phyloP scores from a whole-genome alignment of 2,888 invertebrate genomes.

The Parnassius apollo region DNA sequence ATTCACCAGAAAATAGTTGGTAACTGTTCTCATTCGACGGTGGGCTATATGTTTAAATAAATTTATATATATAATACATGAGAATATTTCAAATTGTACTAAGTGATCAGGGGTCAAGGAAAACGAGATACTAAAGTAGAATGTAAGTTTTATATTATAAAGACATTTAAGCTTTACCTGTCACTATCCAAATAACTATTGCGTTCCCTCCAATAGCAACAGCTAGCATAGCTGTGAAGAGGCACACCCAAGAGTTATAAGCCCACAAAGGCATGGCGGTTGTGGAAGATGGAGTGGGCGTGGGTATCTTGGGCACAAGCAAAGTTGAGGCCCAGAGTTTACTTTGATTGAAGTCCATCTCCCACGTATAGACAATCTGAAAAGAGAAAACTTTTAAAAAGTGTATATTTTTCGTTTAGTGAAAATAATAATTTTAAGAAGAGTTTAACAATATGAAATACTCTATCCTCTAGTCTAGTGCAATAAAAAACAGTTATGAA shows the following conservation, averaged over 20 bases:
- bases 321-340: conserved; percentile 65
- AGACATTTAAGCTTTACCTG: conserved; percentile 77
- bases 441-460: too few relatives aligned
- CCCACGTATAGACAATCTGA: conserved; percentile 75
- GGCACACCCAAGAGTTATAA: conserved; percentile 86
- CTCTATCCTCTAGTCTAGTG: too few relatives aligned
- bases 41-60: conserved; percentile 79
- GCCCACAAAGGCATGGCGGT: conserved; percentile 81
- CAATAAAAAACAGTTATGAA: too few relatives aligned
- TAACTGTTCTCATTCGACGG: conserved; percentile 92
- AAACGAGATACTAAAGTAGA: too few relatives aligned
- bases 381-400: background rate
- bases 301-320: conserved; percentile 59
- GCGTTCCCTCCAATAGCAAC: conserved; percentile 92
- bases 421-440: too few relatives aligned
- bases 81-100: too few relatives aligned
- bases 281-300: conserved; percentile 47
- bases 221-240: conserved; percentile 88
- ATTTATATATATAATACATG: too few relatives aligned
- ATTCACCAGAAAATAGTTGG: conserved; percentile 95
- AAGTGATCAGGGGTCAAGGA: too few relatives aligned
- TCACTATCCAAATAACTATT: conserved; percentile 96
- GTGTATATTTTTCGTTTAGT: too few relatives aligned
- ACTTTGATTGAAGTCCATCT: conserved; percentile 76
- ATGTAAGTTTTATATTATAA: background rate